Conservation (phyloP, 2,888 invertebrate genomes). For the Mesochorus sp. region DNA sequence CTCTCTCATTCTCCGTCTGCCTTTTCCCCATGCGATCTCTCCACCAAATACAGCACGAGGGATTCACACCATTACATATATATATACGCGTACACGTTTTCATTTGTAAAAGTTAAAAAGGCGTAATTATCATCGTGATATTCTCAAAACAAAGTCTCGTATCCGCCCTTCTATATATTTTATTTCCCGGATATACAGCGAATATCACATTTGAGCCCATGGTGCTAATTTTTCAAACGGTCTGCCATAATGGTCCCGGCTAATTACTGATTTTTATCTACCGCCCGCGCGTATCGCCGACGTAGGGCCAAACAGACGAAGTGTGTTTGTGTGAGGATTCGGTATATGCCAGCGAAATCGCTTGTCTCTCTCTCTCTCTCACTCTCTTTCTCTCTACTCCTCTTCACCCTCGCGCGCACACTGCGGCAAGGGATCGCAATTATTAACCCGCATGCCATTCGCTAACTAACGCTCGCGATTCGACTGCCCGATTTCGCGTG, state of each 20-base stretch:
- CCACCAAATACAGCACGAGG: slow-evolving; percentile 31
- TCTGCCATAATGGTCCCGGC: slow-evolving; percentile 80
- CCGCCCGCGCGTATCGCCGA: slow-evolving; percentile 59
- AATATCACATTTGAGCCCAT: slow-evolving; percentile 51
- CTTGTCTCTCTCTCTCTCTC: slow-evolving; percentile 39
- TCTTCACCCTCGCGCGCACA: slow-evolving; percentile 43
- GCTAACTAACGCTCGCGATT: slow-evolving; percentile 66
- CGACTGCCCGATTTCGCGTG: slow-evolving; percentile 57
- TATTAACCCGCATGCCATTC: slow-evolving; percentile 70
- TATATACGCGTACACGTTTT: not conserved
- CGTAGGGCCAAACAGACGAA: slow-evolving; percentile 56
- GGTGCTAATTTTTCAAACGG: slow-evolving; percentile 81
- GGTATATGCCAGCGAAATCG: slow-evolving; percentile 58
- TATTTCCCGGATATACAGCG: not conserved
- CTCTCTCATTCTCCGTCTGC: slow-evolving; percentile 21
- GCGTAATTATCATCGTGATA: slow-evolving; percentile 1
- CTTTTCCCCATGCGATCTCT: slow-evolving; percentile 26
- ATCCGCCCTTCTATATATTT: not conserved
- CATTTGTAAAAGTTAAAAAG: not conserved
- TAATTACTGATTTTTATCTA: slow-evolving; percentile 82
- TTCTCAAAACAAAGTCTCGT: slow-evolving; percentile 17
- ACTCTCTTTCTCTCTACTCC: slow-evolving; percentile 52
- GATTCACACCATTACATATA: too few relatives aligned
- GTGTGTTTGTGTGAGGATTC: slow-evolving; percentile 53
- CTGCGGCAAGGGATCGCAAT: slow-evolving; percentile 65